Evolutionary conservation across 1,140 invertebrate species (phyloP), one percentile per base, ranked within the genome.

Genomic region (Drosophila equinoxialis): DNA sequence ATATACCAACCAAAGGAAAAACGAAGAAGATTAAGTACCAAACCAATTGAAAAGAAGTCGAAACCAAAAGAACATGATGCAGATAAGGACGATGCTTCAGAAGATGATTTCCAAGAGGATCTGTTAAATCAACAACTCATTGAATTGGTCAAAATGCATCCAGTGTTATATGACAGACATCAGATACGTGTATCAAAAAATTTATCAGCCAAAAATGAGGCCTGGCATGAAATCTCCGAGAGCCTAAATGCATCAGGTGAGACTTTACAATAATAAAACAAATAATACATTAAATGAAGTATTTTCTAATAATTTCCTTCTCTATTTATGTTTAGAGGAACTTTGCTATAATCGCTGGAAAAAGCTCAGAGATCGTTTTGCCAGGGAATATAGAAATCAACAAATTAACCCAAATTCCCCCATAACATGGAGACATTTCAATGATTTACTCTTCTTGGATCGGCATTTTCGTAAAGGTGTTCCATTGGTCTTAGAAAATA

Each of bases 131-230:
- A 90, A 13, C 77, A 86, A 20, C 72, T 91, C 0, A 91, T 91
- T 13, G 76, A 73, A 26, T 65, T 91, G 26, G 90, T 91, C 1
- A 87, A 91, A 55, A 41, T 74, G 41, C 82, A 85, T 73, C 86
- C 90, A 0, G 90, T 91, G 1, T 39, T 91, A 5, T 91, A 91
- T 41, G 90, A 91, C 60, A 67, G 76, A 2, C 74, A 90, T 20
- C 74, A 87, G 48, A 91, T 91, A 20, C 65, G 90, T 20, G 87
- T 90, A 4, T 91, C 90, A 3, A 91, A 91, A 33, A 91, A 91
- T 71, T 61, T 91, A 13, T 65, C 90, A 0, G 78, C 86, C 10
- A 91, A 91, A 51, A 91, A 91, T 59, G 80, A 82, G 6, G 90
- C 90, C 1, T 91, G 90, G 90, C 64, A 71, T 4, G 62, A 71